A percentile compares a stretch with the other conserved stretches of the same genome.
Evolutionary conservation across 2,113 vertebrate genomes (phyloP).

Genomic region (Pandion haliaetus): DNA sequence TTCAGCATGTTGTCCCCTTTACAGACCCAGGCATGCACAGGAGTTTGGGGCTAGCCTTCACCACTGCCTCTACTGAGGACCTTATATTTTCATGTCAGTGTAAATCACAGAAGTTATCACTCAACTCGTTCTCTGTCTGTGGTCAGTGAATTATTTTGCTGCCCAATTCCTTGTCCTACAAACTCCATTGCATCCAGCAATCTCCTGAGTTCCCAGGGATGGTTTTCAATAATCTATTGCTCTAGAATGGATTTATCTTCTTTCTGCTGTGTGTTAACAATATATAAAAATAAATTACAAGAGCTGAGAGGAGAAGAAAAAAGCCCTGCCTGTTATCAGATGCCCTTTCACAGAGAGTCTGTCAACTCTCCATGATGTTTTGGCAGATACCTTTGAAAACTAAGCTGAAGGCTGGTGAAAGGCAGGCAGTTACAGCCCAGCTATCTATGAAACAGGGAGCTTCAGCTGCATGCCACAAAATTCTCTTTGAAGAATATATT

Average conservation of each 20-base stretch:
- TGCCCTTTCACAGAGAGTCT: constrained; percentile 20
- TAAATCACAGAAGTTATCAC: neutral
- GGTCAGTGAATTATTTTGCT: neutral
- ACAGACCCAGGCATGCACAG: neutral
- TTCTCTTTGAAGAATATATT: neutral
- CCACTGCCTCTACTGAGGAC: neutral
- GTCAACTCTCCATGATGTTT: neutral
- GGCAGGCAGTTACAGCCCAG: constrained; percentile 7
- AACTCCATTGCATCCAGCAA: neutral
- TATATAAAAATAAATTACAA: neutral
- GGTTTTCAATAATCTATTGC: neutral
- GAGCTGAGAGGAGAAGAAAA: neutral
- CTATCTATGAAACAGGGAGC: neutral
- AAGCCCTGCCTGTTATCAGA: neutral
- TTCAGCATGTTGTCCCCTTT: neutral
- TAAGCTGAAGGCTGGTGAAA: neutral
- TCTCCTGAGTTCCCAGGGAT: neutral
- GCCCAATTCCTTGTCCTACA: neutral
- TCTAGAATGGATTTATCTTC: neutral
- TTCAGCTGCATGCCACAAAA: neutral
- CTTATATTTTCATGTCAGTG: neutral
- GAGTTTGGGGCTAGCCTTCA: neutral
- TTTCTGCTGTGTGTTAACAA: neutral
- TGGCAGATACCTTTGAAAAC: constrained; percentile 32
- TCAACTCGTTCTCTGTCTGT: neutral